Evolutionary conservation across 2,113 vertebrate species (phyloP), one percentile per base, ranked within the genome.

Genomic region (Protobothrops flavoviridis): DNA sequence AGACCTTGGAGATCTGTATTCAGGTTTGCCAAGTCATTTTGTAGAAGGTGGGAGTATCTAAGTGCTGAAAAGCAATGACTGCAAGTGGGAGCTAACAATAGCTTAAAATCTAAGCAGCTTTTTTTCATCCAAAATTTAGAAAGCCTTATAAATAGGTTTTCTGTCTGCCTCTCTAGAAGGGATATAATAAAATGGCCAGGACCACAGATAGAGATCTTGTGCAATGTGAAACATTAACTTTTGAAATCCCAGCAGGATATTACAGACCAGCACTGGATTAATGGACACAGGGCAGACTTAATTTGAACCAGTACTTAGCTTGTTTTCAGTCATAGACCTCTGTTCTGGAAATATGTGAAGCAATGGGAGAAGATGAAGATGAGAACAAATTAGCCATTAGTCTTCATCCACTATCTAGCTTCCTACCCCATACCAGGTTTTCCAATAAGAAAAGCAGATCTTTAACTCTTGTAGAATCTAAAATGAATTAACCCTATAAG

Each of bases 11-110:
- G 94, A 95, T 96, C 94, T 96, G 94, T 94, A 95, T 96, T 95
- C 95, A 94, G 50, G 57, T 59, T 74, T 94, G 95, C 94, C 94
- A 94, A 94, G 94, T 93, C 94, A 95, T 93, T 95, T 95, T 96
- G 94, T 90, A 90, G 94, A 94, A 97, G 96, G 96, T 96, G 93
- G 96, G 95, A 95, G 94, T 96, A 96, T 95, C 95, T 96, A 33
- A 81, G 33, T 3, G 1, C 17, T 87, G 96, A 96, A 96, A 94
- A 91, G 87, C 6, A 74, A 92, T 91, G 92, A 64, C 96, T 96
- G 96, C 94, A 95, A 90, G 94, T 95, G 94, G 95, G 92, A 95
- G 95, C 92, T 95, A 92, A 88, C 48, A 94, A 95, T 92, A 94
- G 96, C 56, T 93, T 94, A 59, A 94, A 89, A 43, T 94, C 90